Evolutionary conservation across 1,140 invertebrate species (phyloP), one percentile per base, ranked within the genome.

Genomic region (Sycophila sp.): DNA sequence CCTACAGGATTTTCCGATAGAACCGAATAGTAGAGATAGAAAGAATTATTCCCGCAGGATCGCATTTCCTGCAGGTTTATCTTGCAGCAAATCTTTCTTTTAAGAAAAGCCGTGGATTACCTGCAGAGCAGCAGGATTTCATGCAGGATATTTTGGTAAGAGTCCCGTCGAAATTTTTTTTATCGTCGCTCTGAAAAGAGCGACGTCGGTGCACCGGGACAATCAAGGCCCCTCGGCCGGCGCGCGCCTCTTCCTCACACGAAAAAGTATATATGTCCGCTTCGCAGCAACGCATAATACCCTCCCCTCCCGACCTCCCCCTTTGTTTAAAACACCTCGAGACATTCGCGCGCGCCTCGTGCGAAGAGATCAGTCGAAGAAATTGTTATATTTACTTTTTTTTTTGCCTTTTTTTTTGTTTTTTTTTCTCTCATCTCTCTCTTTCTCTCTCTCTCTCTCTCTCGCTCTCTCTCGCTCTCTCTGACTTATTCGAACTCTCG

Each of bases 341-440:
- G n/a, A n/a, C n/a, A n/a, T n/a, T 40, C 24, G 56, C 45, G 32
- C 36, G 30, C n/a, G 28, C 53, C 19, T 22, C 47, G 62, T 34
- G 34, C 34, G 22, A 28, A 19, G 47, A 65, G 47, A 65, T 65
- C 62, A 65, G 34, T 65, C 62, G 47, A 65, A 65, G n/a, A 53
- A 10, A 10, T 42, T 28, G 45, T 67, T 58, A 1, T 0, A 30
- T 58, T n/a, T n/a, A n/a, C n/a, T 56, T 32, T 68, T 59, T 45
- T 64, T 34, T 10, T n/a, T 42, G 1, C 11, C 58, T 47, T 58
- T 10, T 2, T 8, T 26, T 26, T n/a, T 47, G 11, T 22, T 22
- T 42, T 17, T 45, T 3, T 19, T 47, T 22, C 24, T 1, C 13
- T 47, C 40, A 8, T 42, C n/a, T 13, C 40, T 42, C 24, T 47